These are phyloP conservation scores for Oryzias celebensis DNA, from an alignment of 2,113 vertebrate genomes.

Conservation along the genomic window DNA sequence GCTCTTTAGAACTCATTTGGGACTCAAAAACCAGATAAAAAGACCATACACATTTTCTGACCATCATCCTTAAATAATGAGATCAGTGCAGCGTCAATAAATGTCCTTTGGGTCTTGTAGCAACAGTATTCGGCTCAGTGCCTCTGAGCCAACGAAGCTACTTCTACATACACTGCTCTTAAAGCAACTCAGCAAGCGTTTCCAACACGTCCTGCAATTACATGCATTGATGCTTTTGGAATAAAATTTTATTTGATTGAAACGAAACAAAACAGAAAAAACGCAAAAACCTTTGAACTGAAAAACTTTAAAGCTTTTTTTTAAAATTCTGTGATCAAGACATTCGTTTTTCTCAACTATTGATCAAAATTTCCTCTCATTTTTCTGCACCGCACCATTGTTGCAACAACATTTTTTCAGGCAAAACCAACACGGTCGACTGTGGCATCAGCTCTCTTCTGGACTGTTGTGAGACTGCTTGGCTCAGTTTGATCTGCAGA, in stretches of 20 bases:
- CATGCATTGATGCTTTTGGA: neutral
- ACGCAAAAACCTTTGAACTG: too few relatives aligned
- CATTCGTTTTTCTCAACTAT: neutral
- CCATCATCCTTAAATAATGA: slow-evolving; percentile 9
- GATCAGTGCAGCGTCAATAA: slow-evolving; percentile 15
- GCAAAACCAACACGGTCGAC: slow-evolving; percentile 39
- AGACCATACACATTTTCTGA: neutral
- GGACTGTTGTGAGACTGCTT: slow-evolving; percentile 33
- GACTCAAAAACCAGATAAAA: neutral
- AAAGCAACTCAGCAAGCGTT: slow-evolving; percentile 20
- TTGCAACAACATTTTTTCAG: slow-evolving; percentile 30
- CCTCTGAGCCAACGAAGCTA: slow-evolving; percentile 24
- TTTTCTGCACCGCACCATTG: slow-evolving; percentile 9
- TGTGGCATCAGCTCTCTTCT: slow-evolving; percentile 35
- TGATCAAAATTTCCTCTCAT: neutral
- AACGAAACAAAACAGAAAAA: neutral
- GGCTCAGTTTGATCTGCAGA: slow-evolving; percentile 24
- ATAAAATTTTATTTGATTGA: neutral
- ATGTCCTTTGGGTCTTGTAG: slow-evolving; percentile 21
- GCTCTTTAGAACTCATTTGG: neutral
- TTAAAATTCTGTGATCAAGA: too few relatives aligned
- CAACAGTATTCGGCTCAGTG: slow-evolving; percentile 43
- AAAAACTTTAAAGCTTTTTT: too few relatives aligned
- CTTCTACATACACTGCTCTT: slow-evolving; percentile 4
- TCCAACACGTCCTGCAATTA: neutral